Base-by-base conservation (phyloP, 2,797 vertebrate genomes). In the Spinibarbus caldwelli region DNA sequence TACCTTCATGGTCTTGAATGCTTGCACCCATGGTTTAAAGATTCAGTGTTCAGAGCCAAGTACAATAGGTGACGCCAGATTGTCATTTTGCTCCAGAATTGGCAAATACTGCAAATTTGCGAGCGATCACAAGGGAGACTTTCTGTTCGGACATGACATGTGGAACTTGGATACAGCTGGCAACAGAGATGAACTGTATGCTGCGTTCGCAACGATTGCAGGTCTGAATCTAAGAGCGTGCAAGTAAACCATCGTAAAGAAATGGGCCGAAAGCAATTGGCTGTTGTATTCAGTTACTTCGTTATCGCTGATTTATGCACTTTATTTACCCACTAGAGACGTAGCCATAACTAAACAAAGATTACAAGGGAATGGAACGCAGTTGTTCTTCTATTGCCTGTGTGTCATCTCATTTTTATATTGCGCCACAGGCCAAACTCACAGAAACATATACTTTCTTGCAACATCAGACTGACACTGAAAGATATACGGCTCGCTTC, bases 181-280 rank as follows among this genome's bases (percentile, higher is more conserved):
- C 93, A 95, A 89, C 85, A 93, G 93, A 94, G 93, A 94, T 92
- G 92, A 73, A 72, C 17, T 34, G 29, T 4, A 31, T 23, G 52
- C 83, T 66, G 47, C 41, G 14, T 78, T 78, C 19, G 41, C 23
- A n/a, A 66, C 88, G 19, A 84, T 93, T 91, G 90, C 92, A 93
- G 85, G 85, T 92, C 88, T 88, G 91, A 89, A 91, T 91, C 88
- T 88, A 89, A 88, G 88, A 90, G 80, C 79, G 81, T 77, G 72
- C 85, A 87, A 87, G 85, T 68, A 84, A 88, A 87, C 85, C 90
- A 88, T 87, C 90, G 88, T 70, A 85, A 85, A 59, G 71, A 85
- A 85, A 31, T 21, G 23, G 71, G 47, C 54, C 52, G 78, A 83
- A 82, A 84, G 26, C 47, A 68, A 43, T 78, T 59, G 36, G 59